These are phyloP conservation scores for Meghimatium bilineatum DNA, from an alignment of 2,888 invertebrate species.

Conservation along the genomic window DNA sequence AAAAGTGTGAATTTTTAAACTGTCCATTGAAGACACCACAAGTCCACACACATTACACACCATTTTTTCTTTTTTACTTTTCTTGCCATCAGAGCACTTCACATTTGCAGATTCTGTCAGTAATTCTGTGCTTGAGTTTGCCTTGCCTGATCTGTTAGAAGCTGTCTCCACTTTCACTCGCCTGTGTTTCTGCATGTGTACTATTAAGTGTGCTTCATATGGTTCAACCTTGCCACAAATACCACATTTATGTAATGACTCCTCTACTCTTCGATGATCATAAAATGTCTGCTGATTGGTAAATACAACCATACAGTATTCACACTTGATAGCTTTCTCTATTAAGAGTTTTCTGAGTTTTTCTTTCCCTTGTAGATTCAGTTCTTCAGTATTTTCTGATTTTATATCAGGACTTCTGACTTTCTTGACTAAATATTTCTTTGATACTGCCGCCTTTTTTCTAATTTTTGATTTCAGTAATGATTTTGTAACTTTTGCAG, in stretches of 20 bases:
- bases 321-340: constrained; percentile 36
- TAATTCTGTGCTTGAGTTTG: neutral
- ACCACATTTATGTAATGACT: constrained; percentile 24
- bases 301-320: constrained; percentile 35
- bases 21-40: constrained; percentile 47
- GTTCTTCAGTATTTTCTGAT: neutral
- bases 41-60: constrained; percentile 44
- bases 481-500: neutral
- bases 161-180: constrained; percentile 8
- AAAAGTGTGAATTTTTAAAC: constrained; percentile 47
- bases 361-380: constrained; percentile 7
- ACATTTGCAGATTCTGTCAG: neutral
- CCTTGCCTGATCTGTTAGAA: neutral
- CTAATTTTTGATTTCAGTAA: neutral
- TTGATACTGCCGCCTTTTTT: neutral
- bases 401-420: neutral
- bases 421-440: neutral
- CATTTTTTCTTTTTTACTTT: constrained; percentile 42
- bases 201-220: constrained; percentile 45
- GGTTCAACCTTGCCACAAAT: constrained; percentile 47
- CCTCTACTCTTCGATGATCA: constrained; percentile 41
- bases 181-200: constrained; percentile 46
- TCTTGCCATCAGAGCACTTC: neutral
- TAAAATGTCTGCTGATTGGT: constrained; percentile 30
- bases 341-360: constrained; percentile 15